A percentile compares a stretch with the other conserved stretches of the same genome.
Evolutionary conservation across 2,888 invertebrate species (phyloP).

Genomic region (Himalopsyche kuldschensis): DNA sequence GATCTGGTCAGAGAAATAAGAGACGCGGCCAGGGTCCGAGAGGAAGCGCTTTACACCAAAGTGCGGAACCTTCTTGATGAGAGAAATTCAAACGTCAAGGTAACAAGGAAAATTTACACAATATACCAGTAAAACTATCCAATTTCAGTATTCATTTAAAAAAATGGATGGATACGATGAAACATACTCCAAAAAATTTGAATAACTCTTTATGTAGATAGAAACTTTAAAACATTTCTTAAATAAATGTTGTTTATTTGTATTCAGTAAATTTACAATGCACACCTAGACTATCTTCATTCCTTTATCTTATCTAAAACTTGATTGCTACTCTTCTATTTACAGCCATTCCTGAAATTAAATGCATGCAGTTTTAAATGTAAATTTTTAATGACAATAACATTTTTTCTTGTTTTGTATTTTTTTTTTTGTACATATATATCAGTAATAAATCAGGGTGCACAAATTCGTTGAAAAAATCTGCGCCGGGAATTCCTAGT

Average conservation of each 20-base stretch:
- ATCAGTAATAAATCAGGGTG: no score
- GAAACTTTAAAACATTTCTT: not conserved
- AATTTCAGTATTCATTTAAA: no score
- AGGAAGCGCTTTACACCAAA: constrained; percentile 69
- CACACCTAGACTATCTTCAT: not conserved
- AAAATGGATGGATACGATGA: no score
- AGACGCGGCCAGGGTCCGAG: constrained; percentile 71
- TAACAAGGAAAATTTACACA: constrained; percentile 29
- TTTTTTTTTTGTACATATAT: no score
- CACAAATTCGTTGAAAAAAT: no score
- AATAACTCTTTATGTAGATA: no score
- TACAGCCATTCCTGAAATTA: not conserved
- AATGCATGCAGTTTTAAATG: not conserved
- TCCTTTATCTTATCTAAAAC: not conserved
- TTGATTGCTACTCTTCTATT: not conserved
- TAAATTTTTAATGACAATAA: no score
- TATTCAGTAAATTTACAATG: not conserved
- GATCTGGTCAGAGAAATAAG: constrained; percentile 74
- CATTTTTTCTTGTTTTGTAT: no score
- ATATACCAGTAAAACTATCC: no score
- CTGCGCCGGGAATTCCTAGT: no score
- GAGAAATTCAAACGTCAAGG: constrained; percentile 50
- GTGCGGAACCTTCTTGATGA: constrained; percentile 64
- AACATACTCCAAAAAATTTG: no score
- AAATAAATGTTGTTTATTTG: not conserved